Evolutionary conservation across 2,888 invertebrate species (phyloP).

Genomic region (Scelioninae gen. 1): DNA sequence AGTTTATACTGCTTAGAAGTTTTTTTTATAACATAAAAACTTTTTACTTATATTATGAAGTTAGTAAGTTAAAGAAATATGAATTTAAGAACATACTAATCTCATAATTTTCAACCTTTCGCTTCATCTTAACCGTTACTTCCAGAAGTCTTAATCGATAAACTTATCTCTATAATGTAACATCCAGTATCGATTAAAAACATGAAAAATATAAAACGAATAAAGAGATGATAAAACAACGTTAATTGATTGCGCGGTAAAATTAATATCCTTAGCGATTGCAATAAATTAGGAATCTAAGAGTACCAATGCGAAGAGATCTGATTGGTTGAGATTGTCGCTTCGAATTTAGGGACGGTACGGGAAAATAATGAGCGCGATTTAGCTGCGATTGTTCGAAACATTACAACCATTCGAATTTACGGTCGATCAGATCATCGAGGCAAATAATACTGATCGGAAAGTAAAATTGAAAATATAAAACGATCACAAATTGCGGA

Average conservation of each 20-base stretch:
- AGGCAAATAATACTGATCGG: slow-evolving; percentile 73
- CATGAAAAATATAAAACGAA: background rate
- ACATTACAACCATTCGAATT: slow-evolving; percentile 58
- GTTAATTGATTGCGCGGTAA: background rate
- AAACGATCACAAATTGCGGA: slow-evolving; percentile 53
- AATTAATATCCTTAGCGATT: slow-evolving; percentile 27
- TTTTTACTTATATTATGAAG: too few relatives aligned
- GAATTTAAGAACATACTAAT: too few relatives aligned
- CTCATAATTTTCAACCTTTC: too few relatives aligned
- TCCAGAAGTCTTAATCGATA: slow-evolving; percentile 45
- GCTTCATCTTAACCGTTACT: slow-evolving; percentile 2
- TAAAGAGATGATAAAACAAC: slow-evolving; percentile 5
- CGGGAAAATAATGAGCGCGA: slow-evolving; percentile 35
- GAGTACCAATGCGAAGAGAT: slow-evolving; percentile 31
- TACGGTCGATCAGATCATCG: slow-evolving; percentile 70
- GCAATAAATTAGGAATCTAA: slow-evolving; percentile 61
- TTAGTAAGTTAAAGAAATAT: too few relatives aligned
- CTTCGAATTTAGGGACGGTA: slow-evolving; percentile 47
- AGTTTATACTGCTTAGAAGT: too few relatives aligned
- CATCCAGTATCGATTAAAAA: slow-evolving; percentile 41
- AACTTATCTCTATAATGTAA: slow-evolving; percentile 58
- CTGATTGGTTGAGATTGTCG: slow-evolving; percentile 11
- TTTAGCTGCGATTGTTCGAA: slow-evolving; percentile 25
- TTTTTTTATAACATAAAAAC: too few relatives aligned
- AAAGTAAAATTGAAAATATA: slow-evolving; percentile 45